Base-by-base conservation (phyloP, 2,113 vertebrate species). In the Cebidichthys violaceus region DNA sequence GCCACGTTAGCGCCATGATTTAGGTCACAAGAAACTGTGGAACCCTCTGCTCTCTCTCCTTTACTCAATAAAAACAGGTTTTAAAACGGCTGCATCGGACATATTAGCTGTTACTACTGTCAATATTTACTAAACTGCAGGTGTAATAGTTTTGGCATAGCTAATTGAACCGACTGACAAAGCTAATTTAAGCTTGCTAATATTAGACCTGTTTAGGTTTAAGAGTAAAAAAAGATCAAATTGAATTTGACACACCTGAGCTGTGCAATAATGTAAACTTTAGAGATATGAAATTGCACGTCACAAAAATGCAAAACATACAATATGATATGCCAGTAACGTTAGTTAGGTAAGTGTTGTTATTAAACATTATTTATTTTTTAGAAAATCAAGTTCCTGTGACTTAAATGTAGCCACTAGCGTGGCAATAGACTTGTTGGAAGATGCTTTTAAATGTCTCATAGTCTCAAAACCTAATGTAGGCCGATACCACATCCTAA, bases 381-480 rank as follows among this genome's bases (percentile, higher is more conserved):
- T 74, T 50, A 2, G 4, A 61, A 86, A 70, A 61, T 75, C 15
- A 0, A 59, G 35, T 20, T 29, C 35, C 14, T 20, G 29, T 80
- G 47, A 77, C 69, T 55, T 4, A 0, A 80, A 72, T 43, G 62
- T 50, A 73, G 39, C 65, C 6, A 9, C 74, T 74, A 71, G 60
- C 9, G 29, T 81, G 70, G 43, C 69, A 76, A 18, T 37, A 31
- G 52, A 79, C 29, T 31, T 27, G 18, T 77, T 64, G 31, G 39
- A 71, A 52, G 24, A 70, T 75, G 22, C 64, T 70, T 50, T 81
- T 7, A 59, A 74, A 75, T 47, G 33, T 70, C 39, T 64, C 37
- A 31, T 33, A 70, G 62, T 71, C 31, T 81, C 72, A 70, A 8
- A 88, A 90, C 82, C 70, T 79, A 84, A 82, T 77, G 82, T 87